Evolutionary conservation across 2,113 vertebrate genomes (phyloP).

Genomic region (Upupa epops): DNA sequence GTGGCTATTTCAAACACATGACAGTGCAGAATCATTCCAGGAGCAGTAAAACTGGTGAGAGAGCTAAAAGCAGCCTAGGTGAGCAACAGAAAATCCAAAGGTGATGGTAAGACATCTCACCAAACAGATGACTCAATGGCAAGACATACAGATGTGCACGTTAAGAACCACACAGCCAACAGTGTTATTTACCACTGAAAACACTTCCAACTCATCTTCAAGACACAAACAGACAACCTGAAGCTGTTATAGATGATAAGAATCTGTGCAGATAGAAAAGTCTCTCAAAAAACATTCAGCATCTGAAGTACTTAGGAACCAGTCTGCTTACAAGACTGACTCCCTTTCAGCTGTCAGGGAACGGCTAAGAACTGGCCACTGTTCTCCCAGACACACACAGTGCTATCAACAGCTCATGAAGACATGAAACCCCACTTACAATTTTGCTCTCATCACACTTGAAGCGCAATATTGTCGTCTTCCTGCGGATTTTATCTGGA

Average conservation of each 20-base stretch:
- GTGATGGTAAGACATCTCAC: background rate
- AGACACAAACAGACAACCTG: background rate
- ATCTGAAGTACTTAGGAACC: background rate
- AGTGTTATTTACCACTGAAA: background rate
- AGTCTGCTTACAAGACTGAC: background rate
- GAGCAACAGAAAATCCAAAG: background rate
- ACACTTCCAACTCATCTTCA: background rate
- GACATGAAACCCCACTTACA: slow-evolving; percentile 69
- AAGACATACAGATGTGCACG: background rate
- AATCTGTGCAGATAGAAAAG: background rate
- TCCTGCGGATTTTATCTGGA: slow-evolving; percentile 76
- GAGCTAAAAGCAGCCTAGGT: background rate
- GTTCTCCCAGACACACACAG: background rate
- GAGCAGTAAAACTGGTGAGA: background rate
- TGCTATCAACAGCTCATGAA: background rate
- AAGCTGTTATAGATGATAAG: background rate
- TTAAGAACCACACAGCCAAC: background rate
- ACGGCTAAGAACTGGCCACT: background rate
- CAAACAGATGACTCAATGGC: background rate
- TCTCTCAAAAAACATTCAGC: background rate
- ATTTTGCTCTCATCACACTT: slow-evolving; percentile 83
- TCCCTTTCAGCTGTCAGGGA: background rate
- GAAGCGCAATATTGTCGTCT: slow-evolving; percentile 84
- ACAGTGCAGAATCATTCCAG: background rate
- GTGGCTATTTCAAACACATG: background rate